phyloP scores from a whole-genome alignment of 2,888 invertebrate genomes.

The Hemicrepidius hirtus region DNA sequence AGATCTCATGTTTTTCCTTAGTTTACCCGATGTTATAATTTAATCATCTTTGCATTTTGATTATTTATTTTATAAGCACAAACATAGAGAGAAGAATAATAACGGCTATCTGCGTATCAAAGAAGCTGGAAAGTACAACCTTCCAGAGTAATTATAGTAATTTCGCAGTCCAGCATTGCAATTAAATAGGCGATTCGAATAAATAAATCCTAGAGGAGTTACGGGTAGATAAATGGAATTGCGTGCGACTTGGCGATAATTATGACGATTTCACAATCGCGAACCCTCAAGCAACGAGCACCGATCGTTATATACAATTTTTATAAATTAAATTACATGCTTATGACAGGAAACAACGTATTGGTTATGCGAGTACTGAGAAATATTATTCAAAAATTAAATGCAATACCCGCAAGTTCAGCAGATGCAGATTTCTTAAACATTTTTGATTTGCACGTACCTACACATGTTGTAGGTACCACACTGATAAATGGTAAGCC shows the following conservation, averaged over 20 bases:
- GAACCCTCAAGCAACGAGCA: constrained; percentile 48
- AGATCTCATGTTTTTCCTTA: constrained; percentile 26
- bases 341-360: constrained; percentile 46
- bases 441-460: constrained; percentile 6
- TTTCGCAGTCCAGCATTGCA: constrained; percentile 48
- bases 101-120: constrained; percentile 42
- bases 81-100: constrained; percentile 15
- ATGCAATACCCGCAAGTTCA: constrained; percentile 10
- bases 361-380: constrained; percentile 37
- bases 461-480: too few species aligned
- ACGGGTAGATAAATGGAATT: constrained; percentile 60
- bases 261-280: constrained; percentile 58
- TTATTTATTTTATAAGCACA: neutral
- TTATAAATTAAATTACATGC: constrained; percentile 50
- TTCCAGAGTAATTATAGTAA: constrained; percentile 56
- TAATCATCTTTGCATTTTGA: constrained; percentile 23
- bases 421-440: constrained; percentile 31
- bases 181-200: constrained; percentile 58
- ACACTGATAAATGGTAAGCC: too few species aligned
- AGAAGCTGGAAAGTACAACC: constrained; percentile 50
- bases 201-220: constrained; percentile 61
- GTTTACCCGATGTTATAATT: constrained; percentile 36
- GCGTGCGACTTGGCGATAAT: constrained; percentile 61
- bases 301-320: constrained; percentile 53
- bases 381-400: constrained; percentile 33